Evolutionary conservation across 2,113 vertebrate genomes (phyloP).

Genomic region (Thalassoma bifasciatum): DNA sequence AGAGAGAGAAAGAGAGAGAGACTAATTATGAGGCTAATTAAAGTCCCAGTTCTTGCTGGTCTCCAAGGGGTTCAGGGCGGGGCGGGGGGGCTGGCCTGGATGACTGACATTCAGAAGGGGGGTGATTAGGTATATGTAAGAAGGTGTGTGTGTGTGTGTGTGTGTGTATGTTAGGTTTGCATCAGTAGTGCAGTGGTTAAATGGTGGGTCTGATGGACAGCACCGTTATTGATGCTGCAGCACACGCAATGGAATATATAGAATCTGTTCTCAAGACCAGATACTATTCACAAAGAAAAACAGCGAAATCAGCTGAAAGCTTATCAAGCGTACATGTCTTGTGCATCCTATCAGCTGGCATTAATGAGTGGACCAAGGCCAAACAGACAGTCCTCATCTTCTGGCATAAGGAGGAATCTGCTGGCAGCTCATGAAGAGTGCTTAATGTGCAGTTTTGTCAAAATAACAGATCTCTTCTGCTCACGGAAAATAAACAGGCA

Average conservation of each 20-base stretch:
- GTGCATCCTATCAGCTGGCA: too few species aligned
- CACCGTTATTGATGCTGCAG: too few species aligned
- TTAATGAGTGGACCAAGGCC: background rate
- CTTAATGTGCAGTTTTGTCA: background rate
- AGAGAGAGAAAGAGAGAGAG: background rate
- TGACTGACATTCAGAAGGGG: slow-evolving; percentile 63
- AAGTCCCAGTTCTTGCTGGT: slow-evolving; percentile 74
- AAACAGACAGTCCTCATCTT: background rate
- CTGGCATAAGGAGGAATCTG: background rate
- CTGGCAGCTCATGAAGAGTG: background rate
- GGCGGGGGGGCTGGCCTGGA: slow-evolving; percentile 56
- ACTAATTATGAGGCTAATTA: slow-evolving; percentile 81
- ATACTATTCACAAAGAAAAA: too few species aligned
- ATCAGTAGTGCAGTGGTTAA: slow-evolving; percentile 19
- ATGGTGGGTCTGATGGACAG: slow-evolving; percentile 4
- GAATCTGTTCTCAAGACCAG: too few species aligned
- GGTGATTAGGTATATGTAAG: background rate
- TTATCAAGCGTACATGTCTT: background rate
- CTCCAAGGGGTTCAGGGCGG: slow-evolving; percentile 54
- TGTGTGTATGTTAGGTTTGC: background rate
- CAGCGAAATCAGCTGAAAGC: background rate
- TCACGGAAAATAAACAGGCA: background rate
- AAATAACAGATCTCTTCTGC: background rate
- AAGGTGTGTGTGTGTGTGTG: slow-evolving; percentile 9
- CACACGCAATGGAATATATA: too few species aligned